phyloP scores from a whole-genome alignment of 2,797 vertebrate genomes.

The Semaprochilodus insignis region DNA sequence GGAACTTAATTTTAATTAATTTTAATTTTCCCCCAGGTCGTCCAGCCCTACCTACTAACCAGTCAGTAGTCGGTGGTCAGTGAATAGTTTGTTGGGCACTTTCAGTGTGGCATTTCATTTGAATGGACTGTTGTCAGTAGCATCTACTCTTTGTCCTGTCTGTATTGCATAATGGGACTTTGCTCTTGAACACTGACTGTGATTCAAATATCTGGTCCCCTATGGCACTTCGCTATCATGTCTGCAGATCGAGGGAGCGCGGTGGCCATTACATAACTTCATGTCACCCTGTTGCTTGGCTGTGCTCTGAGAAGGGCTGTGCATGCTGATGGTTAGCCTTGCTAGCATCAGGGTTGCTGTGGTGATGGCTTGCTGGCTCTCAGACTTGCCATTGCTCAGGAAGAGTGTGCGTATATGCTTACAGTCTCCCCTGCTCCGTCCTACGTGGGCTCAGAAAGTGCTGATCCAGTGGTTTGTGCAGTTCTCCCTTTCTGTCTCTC shows the following conservation, averaged over 20 bases:
- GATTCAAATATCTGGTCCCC: background rate
- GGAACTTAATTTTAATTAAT: too few relatives aligned
- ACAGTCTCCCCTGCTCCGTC: background rate
- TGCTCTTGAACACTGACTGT: background rate
- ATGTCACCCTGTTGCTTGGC: conserved; percentile 49
- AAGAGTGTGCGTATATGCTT: conserved; percentile 1
- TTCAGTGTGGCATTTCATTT: background rate
- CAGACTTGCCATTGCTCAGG: background rate
- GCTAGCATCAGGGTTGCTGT: conserved; percentile 29
- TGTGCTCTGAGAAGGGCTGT: conserved; percentile 34
- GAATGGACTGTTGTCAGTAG: background rate
- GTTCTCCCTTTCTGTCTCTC: background rate
- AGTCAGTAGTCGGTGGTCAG: background rate
- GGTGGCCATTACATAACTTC: conserved; percentile 44
- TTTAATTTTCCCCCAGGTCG: too few relatives aligned
- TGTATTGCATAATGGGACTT: background rate
- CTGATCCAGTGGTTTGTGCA: background rate
- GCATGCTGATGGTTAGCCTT: conserved; percentile 9
- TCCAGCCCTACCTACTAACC: background rate
- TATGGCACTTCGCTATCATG: background rate
- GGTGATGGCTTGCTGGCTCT: conserved; percentile 41
- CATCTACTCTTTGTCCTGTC: background rate
- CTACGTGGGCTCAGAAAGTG: conserved; percentile 18
- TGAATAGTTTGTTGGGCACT: too few relatives aligned
- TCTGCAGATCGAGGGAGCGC: conserved; percentile 12